phyloP scores from a whole-genome alignment of 2,888 invertebrate species.

The Drosophila kanekoi region DNA sequence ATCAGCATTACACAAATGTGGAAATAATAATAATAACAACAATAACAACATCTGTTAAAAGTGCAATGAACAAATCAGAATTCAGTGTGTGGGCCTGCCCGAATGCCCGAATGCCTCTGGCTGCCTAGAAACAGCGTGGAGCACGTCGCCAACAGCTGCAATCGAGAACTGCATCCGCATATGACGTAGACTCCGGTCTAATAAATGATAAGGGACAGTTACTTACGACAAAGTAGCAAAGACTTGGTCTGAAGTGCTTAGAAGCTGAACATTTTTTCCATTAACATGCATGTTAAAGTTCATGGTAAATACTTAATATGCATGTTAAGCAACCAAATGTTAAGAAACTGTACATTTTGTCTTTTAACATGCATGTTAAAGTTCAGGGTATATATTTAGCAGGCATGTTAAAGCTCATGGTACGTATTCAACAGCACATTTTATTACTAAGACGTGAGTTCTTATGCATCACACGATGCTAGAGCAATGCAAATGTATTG shows the following conservation, averaged over 20 bases:
- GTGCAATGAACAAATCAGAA: conserved; percentile 46
- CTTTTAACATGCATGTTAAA: neutral
- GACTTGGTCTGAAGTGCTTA: neutral
- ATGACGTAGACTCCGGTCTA: conserved; percentile 33
- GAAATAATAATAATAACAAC: conserved; percentile 41
- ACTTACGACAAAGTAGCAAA: neutral
- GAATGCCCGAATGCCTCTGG: neutral
- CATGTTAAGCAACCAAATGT: neutral
- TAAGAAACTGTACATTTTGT: neutral
- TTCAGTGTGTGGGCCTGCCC: conserved; percentile 4
- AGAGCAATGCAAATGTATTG: no score
- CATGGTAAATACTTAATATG: neutral
- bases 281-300: conserved; percentile 8
- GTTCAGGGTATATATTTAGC: neutral
- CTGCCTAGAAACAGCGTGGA: conserved; percentile 51
- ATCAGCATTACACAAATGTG: conserved; percentile 52
- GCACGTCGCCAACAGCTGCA: conserved; percentile 42
- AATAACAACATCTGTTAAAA: conserved; percentile 42
- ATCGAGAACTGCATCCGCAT: conserved; percentile 50
- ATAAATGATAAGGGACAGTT: conserved; percentile 17
- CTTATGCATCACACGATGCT: no score
- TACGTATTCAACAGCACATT: no score
- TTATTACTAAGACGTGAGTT: no score
- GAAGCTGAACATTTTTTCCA: neutral
- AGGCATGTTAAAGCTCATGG: neutral